phyloP scores from a whole-genome alignment of 2,113 vertebrate genomes.

The Passer montanus region DNA sequence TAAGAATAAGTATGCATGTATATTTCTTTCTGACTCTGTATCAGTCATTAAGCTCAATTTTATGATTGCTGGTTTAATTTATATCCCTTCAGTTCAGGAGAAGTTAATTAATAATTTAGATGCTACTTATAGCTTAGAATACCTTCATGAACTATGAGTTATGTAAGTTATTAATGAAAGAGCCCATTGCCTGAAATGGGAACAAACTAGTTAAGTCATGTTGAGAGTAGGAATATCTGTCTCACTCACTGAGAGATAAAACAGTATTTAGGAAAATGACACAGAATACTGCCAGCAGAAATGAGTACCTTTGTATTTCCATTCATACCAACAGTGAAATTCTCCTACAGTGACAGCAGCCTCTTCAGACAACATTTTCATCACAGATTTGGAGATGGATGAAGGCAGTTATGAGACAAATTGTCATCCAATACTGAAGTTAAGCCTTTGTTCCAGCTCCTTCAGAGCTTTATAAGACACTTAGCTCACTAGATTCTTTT shows the following conservation, averaged over 20 bases:
- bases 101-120: background rate
- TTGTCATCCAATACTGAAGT: background rate
- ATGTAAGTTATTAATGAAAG: background rate
- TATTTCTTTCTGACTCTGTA: background rate
- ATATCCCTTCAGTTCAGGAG: background rate
- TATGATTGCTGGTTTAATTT: background rate
- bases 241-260: background rate
- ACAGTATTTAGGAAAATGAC: background rate
- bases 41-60: background rate
- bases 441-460: background rate
- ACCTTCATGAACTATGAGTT: background rate
- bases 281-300: background rate
- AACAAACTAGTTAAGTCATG: background rate
- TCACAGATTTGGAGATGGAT: background rate
- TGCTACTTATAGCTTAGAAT: background rate
- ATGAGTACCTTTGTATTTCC: background rate
- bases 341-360: background rate
- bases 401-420: background rate
- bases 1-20: background rate
- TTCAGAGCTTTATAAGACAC: background rate
- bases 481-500: background rate
- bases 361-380: background rate
- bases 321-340: background rate
- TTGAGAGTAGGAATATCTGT: background rate
- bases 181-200: background rate